Conservation (phyloP, 2,113 vertebrate genomes). For the Malaclemys terrapin region DNA sequence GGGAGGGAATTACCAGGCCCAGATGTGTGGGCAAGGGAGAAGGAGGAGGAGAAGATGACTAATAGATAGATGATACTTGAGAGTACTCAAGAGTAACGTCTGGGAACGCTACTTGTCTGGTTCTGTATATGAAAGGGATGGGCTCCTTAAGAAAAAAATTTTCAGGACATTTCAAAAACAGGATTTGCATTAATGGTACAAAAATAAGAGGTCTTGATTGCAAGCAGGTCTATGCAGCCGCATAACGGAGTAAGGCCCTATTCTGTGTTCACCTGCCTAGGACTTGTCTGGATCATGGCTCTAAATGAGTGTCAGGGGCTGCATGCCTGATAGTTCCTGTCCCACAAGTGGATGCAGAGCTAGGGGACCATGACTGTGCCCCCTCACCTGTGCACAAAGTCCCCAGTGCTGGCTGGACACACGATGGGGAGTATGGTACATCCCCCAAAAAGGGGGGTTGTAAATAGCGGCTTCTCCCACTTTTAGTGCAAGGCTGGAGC, state of each 20-base stretch:
- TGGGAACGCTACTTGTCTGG: neutral
- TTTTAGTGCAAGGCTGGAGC: too few relatives aligned
- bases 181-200: neutral
- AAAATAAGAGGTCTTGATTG: neutral
- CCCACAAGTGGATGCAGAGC: neutral
- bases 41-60: neutral
- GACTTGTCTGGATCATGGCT: neutral
- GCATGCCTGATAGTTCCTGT: neutral
- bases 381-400: neutral
- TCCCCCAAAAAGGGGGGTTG: neutral
- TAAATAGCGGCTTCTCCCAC: neutral
- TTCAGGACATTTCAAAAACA: neutral
- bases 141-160: neutral
- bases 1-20: neutral
- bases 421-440: neutral
- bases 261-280: neutral
- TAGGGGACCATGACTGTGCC: neutral
- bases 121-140: neutral
- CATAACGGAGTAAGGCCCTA: neutral
- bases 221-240: neutral
- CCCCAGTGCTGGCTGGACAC: neutral
- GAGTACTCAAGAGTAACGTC: neutral
- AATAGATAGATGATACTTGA: neutral
- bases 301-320: neutral
- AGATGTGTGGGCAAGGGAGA: neutral